Evolutionary conservation across 1,140 invertebrate genomes (phyloP), one percentile per base, ranked within the genome.

Genomic region (Polypedilum pembai): DNA sequence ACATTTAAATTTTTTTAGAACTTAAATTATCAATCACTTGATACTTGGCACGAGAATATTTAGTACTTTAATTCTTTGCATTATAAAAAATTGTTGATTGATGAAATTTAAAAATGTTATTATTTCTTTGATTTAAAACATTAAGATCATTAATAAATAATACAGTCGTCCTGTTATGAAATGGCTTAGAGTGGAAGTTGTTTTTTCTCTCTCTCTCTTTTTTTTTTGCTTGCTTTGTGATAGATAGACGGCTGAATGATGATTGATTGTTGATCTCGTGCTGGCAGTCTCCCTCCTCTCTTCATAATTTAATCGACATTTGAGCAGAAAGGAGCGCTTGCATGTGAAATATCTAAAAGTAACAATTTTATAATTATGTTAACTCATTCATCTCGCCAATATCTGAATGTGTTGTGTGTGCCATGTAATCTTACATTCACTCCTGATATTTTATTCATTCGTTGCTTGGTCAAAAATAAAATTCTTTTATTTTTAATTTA

Each of bases 301-400:
- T 8, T 56, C n/a, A n/a, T n/a, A n/a, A n/a, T n/a, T 56, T 56
- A 12, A 56, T 56, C 45, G n/a, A 56, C 10, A 56, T 56, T 56
- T 12, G 45, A 15, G 1, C 45, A 56, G 45, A 56, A 45, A 45
- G 15, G 15, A 56, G 45, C n/a, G 12, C 45, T 56, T 56, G 45
- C 45, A 56, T 56, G 45, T 56, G 45, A 56, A 56, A 56, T 56
- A 56, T 15, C 8, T 56, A 56, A 8, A 56, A n/a, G 12, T 15
- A 56, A n/a, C 45, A 56, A 33, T 33, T 56, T 56, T 56, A 56
- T 56, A 56, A 56, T 56, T 56, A 56, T 56, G 45, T 56, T 56
- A 56, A 56, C 45, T 56, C 45, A 56, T 56, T 56, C 45, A 56
- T 15, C 1, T n/a, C 15, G 3, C 45, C 12, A 15, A 12, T 12